Conservation (phyloP, 2,888 invertebrate genomes). For the Ophonus ardosiacus region DNA sequence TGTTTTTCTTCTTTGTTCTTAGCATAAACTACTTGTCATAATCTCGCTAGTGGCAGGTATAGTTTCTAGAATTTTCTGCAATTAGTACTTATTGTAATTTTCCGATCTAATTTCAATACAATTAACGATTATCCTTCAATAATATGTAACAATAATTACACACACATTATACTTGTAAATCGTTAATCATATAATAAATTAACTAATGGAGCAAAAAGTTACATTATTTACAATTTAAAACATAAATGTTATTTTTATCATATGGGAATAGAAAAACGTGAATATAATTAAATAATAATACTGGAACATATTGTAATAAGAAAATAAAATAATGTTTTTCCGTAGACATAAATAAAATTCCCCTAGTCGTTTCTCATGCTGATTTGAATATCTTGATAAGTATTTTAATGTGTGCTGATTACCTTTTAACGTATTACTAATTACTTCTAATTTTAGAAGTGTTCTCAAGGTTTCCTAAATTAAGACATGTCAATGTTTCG, state of each 20-base stretch:
- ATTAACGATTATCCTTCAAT: slow-evolving; percentile 39
- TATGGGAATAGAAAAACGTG: slow-evolving; percentile 14
- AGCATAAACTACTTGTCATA: not conserved
- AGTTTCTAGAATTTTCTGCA: slow-evolving; percentile 9
- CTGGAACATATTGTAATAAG: not conserved
- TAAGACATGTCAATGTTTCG: slow-evolving; percentile 7
- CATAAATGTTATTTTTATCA: slow-evolving; percentile 3
- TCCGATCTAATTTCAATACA: slow-evolving; percentile 36
- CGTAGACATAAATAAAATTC: not conserved
- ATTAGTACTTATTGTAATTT: slow-evolving; percentile 17
- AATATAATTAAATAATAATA: not conserved
- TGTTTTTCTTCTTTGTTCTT: not conserved
- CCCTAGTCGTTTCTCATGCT: not conserved
- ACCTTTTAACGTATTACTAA: slow-evolving; percentile 26
- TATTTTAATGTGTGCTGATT: not conserved
- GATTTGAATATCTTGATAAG: slow-evolving; percentile 1
- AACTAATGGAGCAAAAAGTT: slow-evolving; percentile 9
- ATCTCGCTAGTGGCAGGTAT: not conserved
- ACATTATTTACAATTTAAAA: slow-evolving; percentile 32
- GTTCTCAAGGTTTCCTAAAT: not conserved
- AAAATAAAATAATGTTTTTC: slow-evolving; percentile 1
- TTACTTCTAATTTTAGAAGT: slow-evolving; percentile 36
- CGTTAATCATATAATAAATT: slow-evolving; percentile 20
- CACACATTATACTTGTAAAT: slow-evolving; percentile 42
- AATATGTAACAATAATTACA: slow-evolving; percentile 43